Conservation (phyloP, 2,113 vertebrate species). For the Megaptera novaeangliae region DNA sequence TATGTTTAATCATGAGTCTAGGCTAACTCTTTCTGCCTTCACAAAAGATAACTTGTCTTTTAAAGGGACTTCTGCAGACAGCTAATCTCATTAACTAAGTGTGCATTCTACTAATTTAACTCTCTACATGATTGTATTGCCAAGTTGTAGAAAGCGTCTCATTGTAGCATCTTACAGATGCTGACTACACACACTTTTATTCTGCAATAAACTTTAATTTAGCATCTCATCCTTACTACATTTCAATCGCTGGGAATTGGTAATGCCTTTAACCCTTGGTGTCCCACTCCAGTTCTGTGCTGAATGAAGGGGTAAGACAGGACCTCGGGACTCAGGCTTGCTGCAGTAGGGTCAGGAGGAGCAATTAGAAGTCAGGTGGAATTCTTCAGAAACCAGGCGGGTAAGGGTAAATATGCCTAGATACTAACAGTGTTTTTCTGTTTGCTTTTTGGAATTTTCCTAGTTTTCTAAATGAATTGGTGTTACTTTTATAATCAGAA, state of each 20-base stretch:
- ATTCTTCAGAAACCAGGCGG: not conserved
- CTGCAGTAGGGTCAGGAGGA: not conserved
- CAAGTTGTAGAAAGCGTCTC: not conserved
- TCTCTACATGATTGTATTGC: not conserved
- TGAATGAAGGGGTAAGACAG: not conserved
- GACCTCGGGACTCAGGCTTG: not conserved
- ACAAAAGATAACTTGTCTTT: not conserved
- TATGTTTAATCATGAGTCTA: not conserved
- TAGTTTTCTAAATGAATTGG: not conserved
- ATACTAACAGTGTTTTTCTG: not conserved
- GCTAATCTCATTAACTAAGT: not conserved
- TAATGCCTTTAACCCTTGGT: not conserved
- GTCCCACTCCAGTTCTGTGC: not conserved
- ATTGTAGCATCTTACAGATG: not conserved
- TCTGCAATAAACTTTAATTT: not conserved
- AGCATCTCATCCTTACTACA: not conserved
- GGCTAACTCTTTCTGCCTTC: not conserved
- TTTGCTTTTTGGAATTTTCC: not conserved
- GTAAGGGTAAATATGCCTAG: not conserved
- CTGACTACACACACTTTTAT: not conserved
- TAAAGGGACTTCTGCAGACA: constrained; percentile 7
- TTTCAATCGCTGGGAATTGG: not conserved
- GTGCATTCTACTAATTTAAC: not conserved
- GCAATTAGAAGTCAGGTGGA: not conserved
- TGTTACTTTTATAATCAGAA: not conserved